A percentile compares a stretch with the other conserved stretches of the same genome.
Evolutionary conservation across 2,797 vertebrate genomes (phyloP).

Genomic region (Myoxocephalus aenaeus): DNA sequence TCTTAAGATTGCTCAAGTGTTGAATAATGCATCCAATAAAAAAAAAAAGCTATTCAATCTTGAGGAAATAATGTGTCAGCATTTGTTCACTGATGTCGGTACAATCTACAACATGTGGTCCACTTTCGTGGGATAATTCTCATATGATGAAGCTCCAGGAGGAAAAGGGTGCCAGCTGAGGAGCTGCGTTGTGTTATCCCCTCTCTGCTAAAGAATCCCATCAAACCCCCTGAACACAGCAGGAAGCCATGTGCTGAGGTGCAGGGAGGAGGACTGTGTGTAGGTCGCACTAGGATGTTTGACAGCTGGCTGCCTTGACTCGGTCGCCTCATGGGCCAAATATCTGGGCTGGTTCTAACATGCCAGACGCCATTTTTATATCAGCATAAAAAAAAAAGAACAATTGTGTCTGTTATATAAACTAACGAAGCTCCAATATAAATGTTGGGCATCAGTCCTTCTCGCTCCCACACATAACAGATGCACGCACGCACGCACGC

Average conservation of each 20-base stretch:
- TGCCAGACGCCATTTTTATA: neutral
- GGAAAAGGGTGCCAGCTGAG: slow-evolving; percentile 34
- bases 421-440: slow-evolving; percentile 25
- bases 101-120: slow-evolving; percentile 36
- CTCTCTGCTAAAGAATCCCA: slow-evolving; percentile 5
- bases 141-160: slow-evolving; percentile 24
- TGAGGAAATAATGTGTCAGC: slow-evolving; percentile 71
- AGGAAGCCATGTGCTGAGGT: slow-evolving; percentile 23
- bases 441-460: slow-evolving; percentile 33
- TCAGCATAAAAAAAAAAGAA: neutral
- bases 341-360: slow-evolving; percentile 8
- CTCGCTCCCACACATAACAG: slow-evolving; percentile 44
- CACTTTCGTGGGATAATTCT: slow-evolving; percentile 49
- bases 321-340: slow-evolving; percentile 14
- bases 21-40: slow-evolving; percentile 75
- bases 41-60: slow-evolving; percentile 56
- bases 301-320: slow-evolving; percentile 31
- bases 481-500: slow-evolving; percentile 8
- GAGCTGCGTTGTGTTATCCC: slow-evolving; percentile 12
- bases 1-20: slow-evolving; percentile 66
- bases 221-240: slow-evolving; percentile 35
- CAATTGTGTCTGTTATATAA: slow-evolving; percentile 1
- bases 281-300: slow-evolving; percentile 20
- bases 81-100: slow-evolving; percentile 54
- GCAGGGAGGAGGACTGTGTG: neutral